Evolutionary conservation across 2,797 vertebrate species (phyloP), one percentile per base, ranked within the genome.

Genomic region (Dermochelys coriacea): DNA sequence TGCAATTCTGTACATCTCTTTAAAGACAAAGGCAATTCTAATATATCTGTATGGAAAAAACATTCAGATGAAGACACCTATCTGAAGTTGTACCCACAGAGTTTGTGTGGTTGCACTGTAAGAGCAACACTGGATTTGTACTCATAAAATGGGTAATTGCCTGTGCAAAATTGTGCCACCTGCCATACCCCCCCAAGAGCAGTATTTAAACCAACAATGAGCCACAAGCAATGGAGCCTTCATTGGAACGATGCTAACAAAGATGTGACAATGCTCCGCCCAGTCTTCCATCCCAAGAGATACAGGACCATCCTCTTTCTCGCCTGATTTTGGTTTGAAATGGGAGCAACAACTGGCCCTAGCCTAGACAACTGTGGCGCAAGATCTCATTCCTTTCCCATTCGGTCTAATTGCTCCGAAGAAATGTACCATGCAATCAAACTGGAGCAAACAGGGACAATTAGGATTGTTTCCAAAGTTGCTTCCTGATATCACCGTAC

Each of bases 341-440:
- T 2, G 8, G 29, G n/a, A 71, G n/a, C n/a, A 71, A 2, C 11
- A 1, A 1, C n/a, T 16, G n/a, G 9, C 12, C 29, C 47, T 64
- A 37, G 41, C 37, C 55, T 64, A 37, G 41, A 41, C 14, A 50
- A 27, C 34, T 37, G 12, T 78, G 79, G 57, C 77, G n/a, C 47
- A 49, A 15, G 21, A n/a, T 50, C 45, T 82, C 31, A 49, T 27
- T 51, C 57, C 18, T 18, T 41, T 45, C 18, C 47, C 27, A 18
- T 50, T 37, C 47, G 31, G 5, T 29, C 37, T 41, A 41, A 29
- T 47, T 64, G 3, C 3, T 41, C 27, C 11, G 4, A 61, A 37
- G 15, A 50, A 47, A 29, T 37, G 47, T 29, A 18, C 15, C 15
- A n/a, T 8, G 45, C 71, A 57, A 57, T 27, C 71, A 47, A 85